phyloP scores from a whole-genome alignment of 1,140 invertebrate genomes.

The Cydia amplana region DNA sequence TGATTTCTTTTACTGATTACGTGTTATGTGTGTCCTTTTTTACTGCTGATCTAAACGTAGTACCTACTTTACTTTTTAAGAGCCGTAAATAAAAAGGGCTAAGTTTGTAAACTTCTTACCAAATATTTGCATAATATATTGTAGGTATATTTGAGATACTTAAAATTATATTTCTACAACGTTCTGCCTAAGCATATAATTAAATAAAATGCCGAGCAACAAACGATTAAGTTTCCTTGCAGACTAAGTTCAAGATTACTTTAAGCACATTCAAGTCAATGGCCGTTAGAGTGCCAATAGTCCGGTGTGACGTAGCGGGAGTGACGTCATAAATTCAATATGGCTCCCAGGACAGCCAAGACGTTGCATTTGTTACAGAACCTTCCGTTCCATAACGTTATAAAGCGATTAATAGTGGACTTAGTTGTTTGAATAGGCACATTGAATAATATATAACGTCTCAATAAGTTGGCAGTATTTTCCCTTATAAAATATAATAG shows the following conservation, averaged over 20 bases:
- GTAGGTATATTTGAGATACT: background rate
- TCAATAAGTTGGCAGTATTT: no score
- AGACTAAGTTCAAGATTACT: background rate
- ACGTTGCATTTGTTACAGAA: background rate
- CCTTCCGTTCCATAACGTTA: background rate
- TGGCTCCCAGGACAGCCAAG: background rate
- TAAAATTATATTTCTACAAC: background rate
- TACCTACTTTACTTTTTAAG: background rate
- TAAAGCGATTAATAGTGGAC: no score
- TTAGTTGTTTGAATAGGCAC: no score
- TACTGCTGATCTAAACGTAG: background rate
- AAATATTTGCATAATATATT: no score
- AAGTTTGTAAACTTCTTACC: no score
- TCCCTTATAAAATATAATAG: no score
- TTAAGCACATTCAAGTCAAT: background rate
- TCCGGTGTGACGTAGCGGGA: background rate
- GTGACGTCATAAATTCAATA: constrained; percentile 12
- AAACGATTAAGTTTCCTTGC: background rate
- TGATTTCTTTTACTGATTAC: constrained; percentile 6
- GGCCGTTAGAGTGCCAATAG: constrained; percentile 7
- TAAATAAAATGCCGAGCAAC: background rate
- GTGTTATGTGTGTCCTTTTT: background rate
- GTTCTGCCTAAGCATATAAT: no score
- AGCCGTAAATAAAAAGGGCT: background rate
- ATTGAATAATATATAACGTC: no score